phyloP scores from a whole-genome alignment of 2,797 vertebrate species.

The Pelochelys cantorii region DNA sequence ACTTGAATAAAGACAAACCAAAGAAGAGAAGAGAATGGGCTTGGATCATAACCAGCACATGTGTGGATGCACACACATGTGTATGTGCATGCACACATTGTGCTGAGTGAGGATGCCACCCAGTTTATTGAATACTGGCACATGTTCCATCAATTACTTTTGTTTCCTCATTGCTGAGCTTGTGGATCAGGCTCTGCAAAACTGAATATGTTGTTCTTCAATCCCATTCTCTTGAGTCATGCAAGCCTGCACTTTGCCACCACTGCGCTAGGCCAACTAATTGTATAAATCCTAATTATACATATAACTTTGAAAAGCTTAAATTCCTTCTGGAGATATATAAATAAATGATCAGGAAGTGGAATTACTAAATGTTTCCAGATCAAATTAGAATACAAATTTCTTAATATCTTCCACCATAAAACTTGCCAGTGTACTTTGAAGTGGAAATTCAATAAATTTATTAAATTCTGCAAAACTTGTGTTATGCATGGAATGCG shows the following conservation, averaged over 20 bases:
- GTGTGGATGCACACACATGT: neutral
- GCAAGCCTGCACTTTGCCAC: slow-evolving; percentile 28
- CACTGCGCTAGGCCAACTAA: slow-evolving; percentile 37
- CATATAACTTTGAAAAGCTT: slow-evolving; percentile 61
- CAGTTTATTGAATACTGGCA: neutral
- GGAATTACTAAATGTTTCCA: slow-evolving; percentile 58
- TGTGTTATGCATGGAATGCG: slow-evolving; percentile 34
- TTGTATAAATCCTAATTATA: slow-evolving; percentile 66
- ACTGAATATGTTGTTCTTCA: neutral
- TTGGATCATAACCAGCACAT: neutral
- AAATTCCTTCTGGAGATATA: slow-evolving; percentile 50
- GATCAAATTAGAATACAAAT: slow-evolving; percentile 64
- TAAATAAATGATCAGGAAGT: slow-evolving; percentile 53
- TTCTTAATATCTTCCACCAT: slow-evolving; percentile 56
- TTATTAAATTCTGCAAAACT: slow-evolving; percentile 66
- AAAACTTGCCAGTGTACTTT: slow-evolving; percentile 60
- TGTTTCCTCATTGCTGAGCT: slow-evolving; percentile 4
- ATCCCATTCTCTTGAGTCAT: slow-evolving; percentile 27
- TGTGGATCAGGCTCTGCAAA: slow-evolving; percentile 55
- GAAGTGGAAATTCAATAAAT: slow-evolving; percentile 71
- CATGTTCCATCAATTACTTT: neutral
- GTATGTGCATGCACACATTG: neutral
- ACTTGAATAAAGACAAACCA: slow-evolving; percentile 11
- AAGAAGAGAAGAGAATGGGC: neutral
- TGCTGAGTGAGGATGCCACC: neutral